Evolutionary conservation across 2,113 vertebrate species (phyloP).

Genomic region (Paratilapia polleni): DNA sequence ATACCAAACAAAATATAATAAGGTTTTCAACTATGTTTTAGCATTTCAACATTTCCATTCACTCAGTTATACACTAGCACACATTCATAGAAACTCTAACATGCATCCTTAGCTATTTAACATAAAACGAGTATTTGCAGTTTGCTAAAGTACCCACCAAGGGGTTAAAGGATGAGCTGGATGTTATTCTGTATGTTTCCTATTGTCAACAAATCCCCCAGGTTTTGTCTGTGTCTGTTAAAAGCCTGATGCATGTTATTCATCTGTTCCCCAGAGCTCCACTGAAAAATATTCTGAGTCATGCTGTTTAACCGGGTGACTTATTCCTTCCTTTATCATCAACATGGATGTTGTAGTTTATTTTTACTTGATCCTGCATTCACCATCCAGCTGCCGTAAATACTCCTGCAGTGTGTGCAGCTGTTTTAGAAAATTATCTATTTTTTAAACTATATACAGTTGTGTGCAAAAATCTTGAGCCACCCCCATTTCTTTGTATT

Average conservation of each 20-base stretch:
- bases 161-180: neutral
- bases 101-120: neutral
- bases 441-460: neutral
- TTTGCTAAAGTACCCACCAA: neutral
- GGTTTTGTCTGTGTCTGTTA: neutral
- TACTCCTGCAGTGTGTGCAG: neutral
- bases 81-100: conserved; percentile 17
- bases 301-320: neutral
- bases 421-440: neutral
- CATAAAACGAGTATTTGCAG: neutral
- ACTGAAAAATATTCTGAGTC: neutral
- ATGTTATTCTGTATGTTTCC: neutral
- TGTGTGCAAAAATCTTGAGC: too few species aligned
- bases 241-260: neutral
- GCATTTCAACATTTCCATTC: conserved; percentile 28
- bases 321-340: neutral
- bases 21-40: conserved; percentile 20
- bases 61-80: conserved; percentile 23
- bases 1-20: conserved; percentile 10
- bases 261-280: neutral
- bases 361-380: neutral
- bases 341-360: neutral
- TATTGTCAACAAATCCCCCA: neutral
- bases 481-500: too few species aligned
- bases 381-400: neutral